These are phyloP conservation scores for Tachina grossa DNA, from an alignment of 2,888 invertebrate species.

Conservation along the genomic window DNA sequence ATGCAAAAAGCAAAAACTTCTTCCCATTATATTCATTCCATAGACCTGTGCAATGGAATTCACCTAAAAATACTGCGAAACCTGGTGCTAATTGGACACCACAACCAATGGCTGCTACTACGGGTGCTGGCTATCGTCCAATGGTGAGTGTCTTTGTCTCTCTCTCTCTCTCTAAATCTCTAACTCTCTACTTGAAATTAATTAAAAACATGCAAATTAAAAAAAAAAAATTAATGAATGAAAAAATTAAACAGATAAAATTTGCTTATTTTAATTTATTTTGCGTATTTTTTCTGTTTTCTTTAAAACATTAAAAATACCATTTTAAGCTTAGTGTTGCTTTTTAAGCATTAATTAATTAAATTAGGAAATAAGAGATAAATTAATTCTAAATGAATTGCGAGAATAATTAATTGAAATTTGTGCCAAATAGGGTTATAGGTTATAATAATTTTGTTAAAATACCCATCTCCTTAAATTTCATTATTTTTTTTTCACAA, in stretches of 20 bases:
- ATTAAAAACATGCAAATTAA: conserved; percentile 36
- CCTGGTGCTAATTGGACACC: conserved; percentile 92
- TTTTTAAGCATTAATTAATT: conserved; percentile 39
- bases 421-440: conserved; percentile 67
- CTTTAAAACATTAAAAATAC: conserved; percentile 28
- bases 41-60: conserved; percentile 95
- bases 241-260: conserved; percentile 49
- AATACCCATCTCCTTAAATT: conserved; percentile 25
- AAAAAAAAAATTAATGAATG: conserved; percentile 60
- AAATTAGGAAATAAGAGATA: conserved; percentile 36
- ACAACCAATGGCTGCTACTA: conserved; percentile 94
- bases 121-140: conserved; percentile 93
- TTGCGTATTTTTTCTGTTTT: conserved; percentile 26
- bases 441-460: conserved; percentile 17
- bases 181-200: conserved; percentile 13
- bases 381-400: conserved; percentile 5
- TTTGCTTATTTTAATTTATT: conserved; percentile 48
- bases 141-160: conserved; percentile 86
- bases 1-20: conserved; percentile 72
- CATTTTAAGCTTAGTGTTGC: conserved; percentile 40
- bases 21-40: conserved; percentile 77
- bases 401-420: conserved; percentile 57
- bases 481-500: conserved; percentile 14
- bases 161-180: conserved; percentile 53
- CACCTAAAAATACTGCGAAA: conserved; percentile 93